A percentile compares a stretch with the other conserved stretches of the same genome.
These are phyloP conservation scores for Macropus fuliginosus DNA, from an alignment of 2,797 vertebrate genomes.

Conservation along the genomic window DNA sequence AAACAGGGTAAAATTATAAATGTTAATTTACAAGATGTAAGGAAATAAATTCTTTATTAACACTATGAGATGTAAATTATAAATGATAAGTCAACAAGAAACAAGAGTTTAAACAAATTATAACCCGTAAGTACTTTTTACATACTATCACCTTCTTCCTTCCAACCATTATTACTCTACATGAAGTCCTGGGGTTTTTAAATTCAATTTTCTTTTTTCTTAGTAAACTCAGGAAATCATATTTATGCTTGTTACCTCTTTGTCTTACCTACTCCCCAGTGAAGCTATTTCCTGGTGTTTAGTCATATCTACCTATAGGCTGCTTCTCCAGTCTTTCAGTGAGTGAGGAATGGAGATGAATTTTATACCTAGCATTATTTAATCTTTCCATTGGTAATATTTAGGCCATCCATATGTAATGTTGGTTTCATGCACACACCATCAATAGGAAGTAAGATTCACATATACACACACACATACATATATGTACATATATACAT, in stretches of 20 bases:
- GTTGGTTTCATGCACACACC: too few relatives aligned
- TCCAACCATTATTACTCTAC: neutral
- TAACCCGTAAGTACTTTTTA: neutral
- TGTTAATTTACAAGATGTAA: constrained; percentile 4
- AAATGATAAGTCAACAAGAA: neutral
- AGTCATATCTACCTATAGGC: neutral
- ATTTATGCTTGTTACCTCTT: neutral
- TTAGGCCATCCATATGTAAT: too few relatives aligned
- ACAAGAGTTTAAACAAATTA: constrained; percentile 48
- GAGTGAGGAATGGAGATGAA: too few relatives aligned
- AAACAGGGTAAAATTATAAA: constrained; percentile 24
- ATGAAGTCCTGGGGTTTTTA: neutral
- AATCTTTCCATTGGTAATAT: too few relatives aligned
- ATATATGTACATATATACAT: too few relatives aligned
- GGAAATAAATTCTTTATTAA: neutral
- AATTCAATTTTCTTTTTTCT: neutral
- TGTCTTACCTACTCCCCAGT: neutral
- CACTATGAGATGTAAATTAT: constrained; percentile 18
- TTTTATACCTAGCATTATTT: too few relatives aligned
- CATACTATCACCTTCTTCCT: neutral
- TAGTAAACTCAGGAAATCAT: neutral
- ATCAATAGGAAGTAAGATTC: too few relatives aligned
- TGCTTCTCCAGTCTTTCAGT: too few relatives aligned
- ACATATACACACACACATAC: too few relatives aligned
- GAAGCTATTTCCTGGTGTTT: neutral